phyloP scores from a whole-genome alignment of 2,113 vertebrate species.

The Paramormyrops kingsleyae region DNA sequence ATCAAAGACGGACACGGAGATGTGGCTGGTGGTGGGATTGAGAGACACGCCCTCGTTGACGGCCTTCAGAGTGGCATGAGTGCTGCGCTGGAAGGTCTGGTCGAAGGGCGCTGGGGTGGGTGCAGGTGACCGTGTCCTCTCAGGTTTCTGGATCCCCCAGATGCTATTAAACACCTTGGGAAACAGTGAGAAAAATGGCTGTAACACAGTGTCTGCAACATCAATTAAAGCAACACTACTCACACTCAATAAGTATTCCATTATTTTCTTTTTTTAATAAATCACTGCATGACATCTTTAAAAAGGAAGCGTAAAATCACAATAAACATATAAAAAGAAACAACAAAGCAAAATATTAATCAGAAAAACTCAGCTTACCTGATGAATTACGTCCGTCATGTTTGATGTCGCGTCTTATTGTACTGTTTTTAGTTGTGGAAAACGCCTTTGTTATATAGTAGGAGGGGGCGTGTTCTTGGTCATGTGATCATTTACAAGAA shows the following conservation, averaged over 20 bases:
- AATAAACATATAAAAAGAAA: neutral
- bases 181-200: neutral
- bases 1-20: neutral
- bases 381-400: neutral
- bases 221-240: neutral
- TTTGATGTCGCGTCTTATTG: neutral
- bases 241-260: neutral
- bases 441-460: neutral
- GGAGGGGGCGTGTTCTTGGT: neutral
- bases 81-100: neutral
- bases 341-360: neutral
- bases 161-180: neutral
- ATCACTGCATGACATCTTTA: neutral
- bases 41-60: neutral
- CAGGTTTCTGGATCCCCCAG: neutral
- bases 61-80: slow-evolving; percentile 4
- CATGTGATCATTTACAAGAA: neutral
- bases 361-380: neutral
- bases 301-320: neutral
- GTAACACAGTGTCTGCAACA: neutral
- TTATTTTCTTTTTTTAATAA: neutral
- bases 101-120: neutral
- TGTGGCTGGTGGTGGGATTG: neutral
- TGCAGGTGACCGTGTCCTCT: neutral
- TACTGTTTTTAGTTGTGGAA: neutral